Evolutionary conservation across 2,888 invertebrate genomes (phyloP), one percentile per base, ranked within the genome.

Genomic region (Trisateles emortualis): DNA sequence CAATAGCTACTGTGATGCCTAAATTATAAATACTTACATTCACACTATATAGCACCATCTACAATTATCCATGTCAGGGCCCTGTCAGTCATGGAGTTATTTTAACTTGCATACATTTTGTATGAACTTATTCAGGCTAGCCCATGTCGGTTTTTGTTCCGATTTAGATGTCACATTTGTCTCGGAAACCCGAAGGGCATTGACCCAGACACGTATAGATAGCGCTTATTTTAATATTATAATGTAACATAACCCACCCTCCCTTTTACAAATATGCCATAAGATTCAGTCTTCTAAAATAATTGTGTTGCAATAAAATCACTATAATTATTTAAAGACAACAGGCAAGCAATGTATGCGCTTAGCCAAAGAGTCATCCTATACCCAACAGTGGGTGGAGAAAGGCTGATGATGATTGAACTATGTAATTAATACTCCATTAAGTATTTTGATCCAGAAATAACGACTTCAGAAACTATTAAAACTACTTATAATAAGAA

Each of bases 201-300:
- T n/a, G n/a, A n/a, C n/a, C n/a, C n/a, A n/a, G n/a, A n/a, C n/a
- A n/a, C n/a, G n/a, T n/a, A n/a, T n/a, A n/a, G n/a, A n/a, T n/a
- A n/a, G n/a, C n/a, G n/a, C n/a, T n/a, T n/a, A n/a, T n/a, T n/a
- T 55, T 70, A 68, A 76, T 76, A 74, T 76, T 26, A 26, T 6
- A 73, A 43, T 64, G 64, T 68, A 69, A 72, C 68, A 68, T 71
- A 74, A 68, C 62, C 71, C 60, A 62, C 66, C 64, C 66, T 59
- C 63, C 60, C 63, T 71, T 65, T 66, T 69, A 78, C 67, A 72
- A 77, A 73, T 70, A 73, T 68, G 56, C 75, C 73, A 73, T 76
- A 79, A 72, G 70, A 77, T 80, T 90, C 90, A 90, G 90, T 90
- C 90, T 90, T 87, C 76, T 81, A 72, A 69, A 69, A 71, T 69